Percentiles rank a stretch among this genome's conserved stretches.
phyloP scores from a whole-genome alignment of 2,113 vertebrate genomes.

The Haemorhous mexicanus region DNA sequence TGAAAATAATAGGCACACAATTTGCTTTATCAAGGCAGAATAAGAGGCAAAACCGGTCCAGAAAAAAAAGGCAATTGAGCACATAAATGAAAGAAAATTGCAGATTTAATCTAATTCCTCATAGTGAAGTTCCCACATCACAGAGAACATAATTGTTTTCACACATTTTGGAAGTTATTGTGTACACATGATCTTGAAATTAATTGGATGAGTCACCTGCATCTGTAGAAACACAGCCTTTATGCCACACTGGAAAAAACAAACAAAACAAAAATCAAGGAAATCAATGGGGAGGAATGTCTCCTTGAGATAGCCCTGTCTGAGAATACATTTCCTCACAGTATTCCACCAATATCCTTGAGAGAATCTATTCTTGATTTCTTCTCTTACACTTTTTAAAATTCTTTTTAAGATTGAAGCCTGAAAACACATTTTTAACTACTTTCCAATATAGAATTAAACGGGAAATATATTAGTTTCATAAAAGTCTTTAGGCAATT shows the following conservation, averaged over 20 bases:
- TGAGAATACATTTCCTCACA: neutral
- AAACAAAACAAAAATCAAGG: neutral
- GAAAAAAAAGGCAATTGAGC: neutral
- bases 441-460: neutral
- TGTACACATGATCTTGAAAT: neutral
- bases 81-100: neutral
- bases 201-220: neutral
- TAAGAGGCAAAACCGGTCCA: neutral
- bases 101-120: neutral
- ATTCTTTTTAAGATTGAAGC: neutral
- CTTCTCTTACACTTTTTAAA: rapidly evolving
- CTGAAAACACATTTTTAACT: neutral
- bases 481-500: neutral
- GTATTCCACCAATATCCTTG: neutral
- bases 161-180: neutral
- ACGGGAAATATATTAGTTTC: neutral
- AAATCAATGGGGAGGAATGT: neutral
- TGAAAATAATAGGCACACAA: neutral
- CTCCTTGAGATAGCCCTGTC: rapidly evolving
- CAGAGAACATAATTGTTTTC: neutral
- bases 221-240: neutral
- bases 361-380: neutral
- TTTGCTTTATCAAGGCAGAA: neutral
- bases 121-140: neutral
- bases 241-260: neutral